phyloP scores from a whole-genome alignment of 1,140 invertebrate genomes.

The Phortica variegata region DNA sequence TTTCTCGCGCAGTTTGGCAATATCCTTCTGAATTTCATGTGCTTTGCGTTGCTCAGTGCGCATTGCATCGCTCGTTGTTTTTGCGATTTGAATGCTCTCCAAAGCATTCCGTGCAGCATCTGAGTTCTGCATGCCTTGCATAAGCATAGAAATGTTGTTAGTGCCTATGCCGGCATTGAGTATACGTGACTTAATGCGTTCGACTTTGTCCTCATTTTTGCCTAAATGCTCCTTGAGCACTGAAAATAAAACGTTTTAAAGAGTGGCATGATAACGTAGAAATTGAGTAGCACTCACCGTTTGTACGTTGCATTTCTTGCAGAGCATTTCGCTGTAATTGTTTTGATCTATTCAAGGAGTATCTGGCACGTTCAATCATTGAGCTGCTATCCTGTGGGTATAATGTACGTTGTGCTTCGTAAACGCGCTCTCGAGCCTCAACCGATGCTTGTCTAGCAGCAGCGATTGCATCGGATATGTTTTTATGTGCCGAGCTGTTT shows the following conservation, averaged over 20 bases:
- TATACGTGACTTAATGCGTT: conserved; percentile 59
- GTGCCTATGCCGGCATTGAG: conserved; percentile 60
- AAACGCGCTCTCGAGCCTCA: conserved; percentile 61
- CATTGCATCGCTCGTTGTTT: conserved; percentile 58
- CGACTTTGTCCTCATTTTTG: conserved; percentile 58
- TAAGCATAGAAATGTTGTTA: conserved; percentile 58
- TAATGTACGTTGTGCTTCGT: conserved; percentile 36
- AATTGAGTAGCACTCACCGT: conserved; percentile 37
- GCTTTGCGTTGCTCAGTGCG: conserved; percentile 60
- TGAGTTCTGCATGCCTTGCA: conserved; percentile 30
- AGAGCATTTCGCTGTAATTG: conserved; percentile 54
- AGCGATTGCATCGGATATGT: conserved; percentile 71
- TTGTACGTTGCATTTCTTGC: conserved; percentile 57
- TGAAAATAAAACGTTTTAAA: conserved; percentile 1
- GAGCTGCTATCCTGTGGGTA: conserved; percentile 57
- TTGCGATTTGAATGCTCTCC: conserved; percentile 57
- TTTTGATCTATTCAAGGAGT: conserved; percentile 57
- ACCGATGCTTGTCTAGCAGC: conserved; percentile 66
- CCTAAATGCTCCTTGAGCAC: conserved; percentile 53
- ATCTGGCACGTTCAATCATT: conserved; percentile 56
- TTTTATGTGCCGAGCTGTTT: conserved; percentile 74
- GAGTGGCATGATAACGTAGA: neutral
- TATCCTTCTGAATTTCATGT: conserved; percentile 58
- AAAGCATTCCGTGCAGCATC: conserved; percentile 44
- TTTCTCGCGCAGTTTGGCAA: conserved; percentile 59